Conservation (phyloP, 2,888 invertebrate genomes). For the Nesidiocoris tenuis region DNA sequence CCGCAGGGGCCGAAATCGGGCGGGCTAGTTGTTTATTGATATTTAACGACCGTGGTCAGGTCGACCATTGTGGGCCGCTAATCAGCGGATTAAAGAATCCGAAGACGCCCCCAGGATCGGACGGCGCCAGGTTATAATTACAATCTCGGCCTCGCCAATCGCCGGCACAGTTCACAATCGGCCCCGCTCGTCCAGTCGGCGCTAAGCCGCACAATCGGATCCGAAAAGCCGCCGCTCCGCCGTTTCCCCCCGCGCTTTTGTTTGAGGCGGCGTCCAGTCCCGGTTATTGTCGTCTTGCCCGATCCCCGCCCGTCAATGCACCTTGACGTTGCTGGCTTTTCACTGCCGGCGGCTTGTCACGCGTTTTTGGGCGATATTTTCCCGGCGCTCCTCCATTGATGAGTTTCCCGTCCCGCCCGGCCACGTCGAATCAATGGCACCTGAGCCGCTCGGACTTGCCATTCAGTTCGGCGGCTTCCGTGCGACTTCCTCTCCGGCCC, state of each 20-base stretch:
- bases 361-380: neutral
- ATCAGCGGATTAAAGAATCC: constrained; percentile 41
- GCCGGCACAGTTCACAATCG: neutral
- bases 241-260: neutral
- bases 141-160: constrained; percentile 15
- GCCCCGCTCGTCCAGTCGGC: neutral
- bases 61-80: constrained; percentile 16
- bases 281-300: constrained; percentile 4
- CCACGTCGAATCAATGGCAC: constrained; percentile 32
- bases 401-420: neutral
- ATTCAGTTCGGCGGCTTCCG: constrained; percentile 3
- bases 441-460: constrained; percentile 11
- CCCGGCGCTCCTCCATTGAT: neutral
- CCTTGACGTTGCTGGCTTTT: constrained; percentile 6
- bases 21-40: constrained; percentile 42
- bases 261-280: neutral
- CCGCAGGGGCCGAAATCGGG: too few species aligned
- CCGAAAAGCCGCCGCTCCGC: neutral
- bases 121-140: constrained; percentile 41
- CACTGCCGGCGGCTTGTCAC: constrained; percentile 14
- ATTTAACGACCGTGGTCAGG: constrained; percentile 31
- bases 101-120: constrained; percentile 17
- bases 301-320: neutral
- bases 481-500: neutral
- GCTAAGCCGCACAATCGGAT: neutral